Evolutionary conservation across 1,140 invertebrate genomes (phyloP).

Genomic region (Drosophila rhopaloa): DNA sequence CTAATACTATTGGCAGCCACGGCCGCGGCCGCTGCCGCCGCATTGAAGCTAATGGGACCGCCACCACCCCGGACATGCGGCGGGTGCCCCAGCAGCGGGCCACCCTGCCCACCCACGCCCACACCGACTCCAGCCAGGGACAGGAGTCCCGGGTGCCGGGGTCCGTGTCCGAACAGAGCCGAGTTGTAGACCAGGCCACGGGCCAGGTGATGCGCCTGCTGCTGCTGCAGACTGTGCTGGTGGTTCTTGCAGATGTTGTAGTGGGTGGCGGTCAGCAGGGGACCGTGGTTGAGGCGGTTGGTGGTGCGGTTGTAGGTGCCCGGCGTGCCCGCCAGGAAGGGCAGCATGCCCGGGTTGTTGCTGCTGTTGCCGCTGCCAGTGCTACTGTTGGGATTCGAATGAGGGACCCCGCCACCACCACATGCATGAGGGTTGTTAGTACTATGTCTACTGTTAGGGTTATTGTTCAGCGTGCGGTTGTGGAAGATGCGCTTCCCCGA

Average conservation of each 20-base stretch:
- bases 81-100: conserved; percentile 48
- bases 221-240: conserved; percentile 54
- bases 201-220: conserved; percentile 53
- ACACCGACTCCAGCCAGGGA: conserved; percentile 39
- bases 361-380: conserved; percentile 37
- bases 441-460: conserved; percentile 79
- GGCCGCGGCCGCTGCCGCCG: conserved; percentile 68
- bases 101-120: conserved; percentile 42
- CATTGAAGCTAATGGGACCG: conserved; percentile 60
- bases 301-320: conserved; percentile 76
- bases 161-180: conserved; percentile 54
- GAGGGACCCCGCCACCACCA: conserved; percentile 45
- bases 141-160: conserved; percentile 46
- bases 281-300: conserved; percentile 75
- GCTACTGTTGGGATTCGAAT: conserved; percentile 53
- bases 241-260: conserved; percentile 79
- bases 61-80: conserved; percentile 26
- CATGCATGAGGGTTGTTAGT: conserved; percentile 75
- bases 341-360: conserved; percentile 57
- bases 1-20: conserved; percentile 78
- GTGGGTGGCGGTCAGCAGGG: conserved; percentile 69
- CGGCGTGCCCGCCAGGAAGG: conserved; percentile 68
- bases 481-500: conserved; percentile 63
- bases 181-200: conserved; percentile 70
- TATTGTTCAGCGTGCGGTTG: conserved; percentile 73